These are phyloP conservation scores for Suncus etruscus DNA, from an alignment of 2,113 vertebrate species.

Conservation along the genomic window DNA sequence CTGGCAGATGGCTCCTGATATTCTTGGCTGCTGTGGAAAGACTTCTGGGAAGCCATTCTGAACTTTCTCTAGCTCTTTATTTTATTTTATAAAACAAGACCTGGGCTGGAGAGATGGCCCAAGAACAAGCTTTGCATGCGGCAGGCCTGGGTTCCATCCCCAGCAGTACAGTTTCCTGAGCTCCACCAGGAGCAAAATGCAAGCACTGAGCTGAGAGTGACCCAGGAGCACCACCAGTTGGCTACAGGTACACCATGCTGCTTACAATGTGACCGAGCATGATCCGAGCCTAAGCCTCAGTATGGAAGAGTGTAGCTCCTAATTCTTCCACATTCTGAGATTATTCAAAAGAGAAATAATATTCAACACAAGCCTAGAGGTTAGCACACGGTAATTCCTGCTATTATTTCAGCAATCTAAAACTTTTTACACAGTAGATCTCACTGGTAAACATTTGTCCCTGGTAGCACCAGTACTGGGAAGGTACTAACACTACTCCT, in stretches of 20 bases:
- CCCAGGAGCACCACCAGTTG: background rate
- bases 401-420: constrained; percentile 43
- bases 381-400: background rate
- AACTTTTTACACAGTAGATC: background rate
- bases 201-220: too few relatives aligned
- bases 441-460: constrained; percentile 1
- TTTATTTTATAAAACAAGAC: background rate
- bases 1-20: constrained; percentile 51
- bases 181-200: too few relatives aligned
- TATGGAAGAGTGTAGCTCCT: constrained; percentile 36
- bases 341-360: background rate
- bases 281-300: constrained; percentile 24
- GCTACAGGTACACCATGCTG: background rate
- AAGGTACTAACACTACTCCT: background rate
- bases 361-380: background rate
- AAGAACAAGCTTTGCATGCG: too few relatives aligned
- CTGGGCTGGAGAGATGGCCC: too few relatives aligned
- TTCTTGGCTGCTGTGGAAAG: constrained; percentile 34
- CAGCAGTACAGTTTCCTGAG: too few relatives aligned
- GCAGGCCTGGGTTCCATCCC: too few relatives aligned
- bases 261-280: constrained; percentile 4
- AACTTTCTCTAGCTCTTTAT: background rate
- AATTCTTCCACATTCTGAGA: background rate
- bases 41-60: constrained; percentile 45
- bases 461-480: constrained; percentile 15